Evolutionary conservation across 2,113 vertebrate species (phyloP), one percentile per base, ranked within the genome.

Genomic region (Todiramphus saurophagus): DNA sequence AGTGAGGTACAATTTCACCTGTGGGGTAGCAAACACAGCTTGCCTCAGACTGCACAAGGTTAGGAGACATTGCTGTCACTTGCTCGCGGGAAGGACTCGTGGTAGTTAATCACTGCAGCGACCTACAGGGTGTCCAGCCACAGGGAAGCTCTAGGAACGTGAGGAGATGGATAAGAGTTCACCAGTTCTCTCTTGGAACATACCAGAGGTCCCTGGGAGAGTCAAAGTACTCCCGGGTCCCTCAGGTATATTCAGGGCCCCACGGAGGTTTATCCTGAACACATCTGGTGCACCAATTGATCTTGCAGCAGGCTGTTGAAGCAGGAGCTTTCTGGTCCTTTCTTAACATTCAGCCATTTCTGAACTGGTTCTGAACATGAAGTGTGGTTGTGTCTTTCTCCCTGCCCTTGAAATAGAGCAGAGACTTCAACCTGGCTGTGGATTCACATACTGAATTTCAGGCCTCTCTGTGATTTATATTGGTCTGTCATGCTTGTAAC

Each of bases 251-350:
- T 74, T 33, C 75, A 59, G 59, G 39, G 25, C 43, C 86, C 20
- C 11, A 0, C 7, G 44, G 68, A 67, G 60, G 7, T 84, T 94
- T 48, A 33, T 37, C 63, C 81, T 68, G 18, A 79, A 50, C 16
- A 66, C 30, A 27, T 10, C 43, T 50, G 58, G 4, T 13, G 27
- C 24, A 17, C 30, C 41, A 33, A 0, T 3, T 2, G 4, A 2
- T 55, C 1, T 0, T 9, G 12, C 17, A 16, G 13, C 48, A 64
- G 39, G 51, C 37, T 82, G 72, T 33, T 37, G 33, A 16, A 90
- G 3, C 21, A 43, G 46, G 56, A 81, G 14, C 20, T 83, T 31
- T 66, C 63, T 30, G 64, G 6, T 43, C 44, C 62, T 9, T 51
- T 76, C 63, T 66, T 7, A 27, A 28, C 24, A 23, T 11, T 66